Conservation (phyloP, 2,888 invertebrate genomes). For the Baronia brevicornis region DNA sequence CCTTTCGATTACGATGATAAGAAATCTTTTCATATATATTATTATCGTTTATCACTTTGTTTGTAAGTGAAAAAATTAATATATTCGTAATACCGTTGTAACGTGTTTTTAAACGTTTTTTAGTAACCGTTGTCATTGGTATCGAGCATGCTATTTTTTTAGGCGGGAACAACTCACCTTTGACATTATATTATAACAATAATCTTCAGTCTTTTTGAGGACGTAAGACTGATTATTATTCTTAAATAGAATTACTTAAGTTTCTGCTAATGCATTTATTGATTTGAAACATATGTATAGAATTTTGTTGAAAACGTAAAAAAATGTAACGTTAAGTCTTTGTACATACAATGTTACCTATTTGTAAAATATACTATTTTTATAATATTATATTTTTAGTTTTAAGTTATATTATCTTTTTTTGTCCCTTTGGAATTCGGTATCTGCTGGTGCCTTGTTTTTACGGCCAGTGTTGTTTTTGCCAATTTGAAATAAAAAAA, state of each 20-base stretch:
- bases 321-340: constrained; percentile 11
- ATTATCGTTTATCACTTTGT: no score
- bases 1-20: no score
- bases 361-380: constrained; percentile 17
- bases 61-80: no score
- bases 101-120: not conserved
- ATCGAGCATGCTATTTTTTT: not conserved
- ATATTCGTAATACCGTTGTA: no score
- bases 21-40: no score
- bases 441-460: no score
- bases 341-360: constrained; percentile 16
- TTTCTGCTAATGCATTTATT: constrained; percentile 10
- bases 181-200: constrained; percentile 9
- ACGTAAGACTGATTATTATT: constrained; percentile 47
- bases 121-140: not conserved
- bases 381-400: constrained; percentile 20
- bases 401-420: constrained; percentile 21
- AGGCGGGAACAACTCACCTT: not conserved
- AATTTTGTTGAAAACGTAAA: no score
- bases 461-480: not conserved
- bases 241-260: constrained; percentile 9
- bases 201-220: constrained; percentile 47
- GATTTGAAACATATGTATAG: constrained; percentile 8
- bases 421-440: not conserved
- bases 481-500: not conserved